These are phyloP conservation scores for Drosophila subpulchrella DNA, from an alignment of 1,140 invertebrate species.

Conservation along the genomic window DNA sequence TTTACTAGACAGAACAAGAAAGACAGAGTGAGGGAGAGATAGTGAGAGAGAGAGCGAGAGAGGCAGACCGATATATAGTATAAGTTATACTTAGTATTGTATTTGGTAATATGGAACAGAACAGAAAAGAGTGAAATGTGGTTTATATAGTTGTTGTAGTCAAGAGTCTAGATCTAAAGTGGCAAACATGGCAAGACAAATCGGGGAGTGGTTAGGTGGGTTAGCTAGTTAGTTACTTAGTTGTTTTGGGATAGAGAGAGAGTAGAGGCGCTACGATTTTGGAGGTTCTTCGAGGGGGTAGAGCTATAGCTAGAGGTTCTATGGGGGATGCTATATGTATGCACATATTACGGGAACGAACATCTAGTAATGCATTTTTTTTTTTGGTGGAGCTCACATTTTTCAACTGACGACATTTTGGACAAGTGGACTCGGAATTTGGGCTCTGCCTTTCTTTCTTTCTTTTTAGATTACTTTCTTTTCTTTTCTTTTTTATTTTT, in stretches of 20 bases:
- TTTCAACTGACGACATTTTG: conserved; percentile 68
- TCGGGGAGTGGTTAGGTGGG: not conserved
- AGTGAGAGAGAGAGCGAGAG: conserved; percentile 15
- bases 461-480: conserved; percentile 4
- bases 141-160: conserved; percentile 7
- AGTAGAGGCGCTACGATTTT: not conserved
- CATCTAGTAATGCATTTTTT: conserved; percentile 49
- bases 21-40: conserved; percentile 10
- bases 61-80: conserved; percentile 25
- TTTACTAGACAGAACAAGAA: conserved; percentile 41
- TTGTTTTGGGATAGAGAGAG: not conserved
- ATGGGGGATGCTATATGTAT: conserved; percentile 40
- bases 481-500: conserved; percentile 13
- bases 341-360: conserved; percentile 39
- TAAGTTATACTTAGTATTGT: not conserved
- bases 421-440: conserved; percentile 51
- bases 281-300: conserved; percentile 8
- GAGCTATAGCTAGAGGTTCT: conserved; percentile 38
- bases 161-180: conserved; percentile 46
- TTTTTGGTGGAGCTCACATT: conserved; percentile 63
- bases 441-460: conserved; percentile 44
- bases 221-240: not conserved
- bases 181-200: conserved; percentile 35
- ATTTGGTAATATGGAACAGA: not conserved
- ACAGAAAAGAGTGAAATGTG: conserved; percentile 12